A percentile compares a stretch with the other conserved stretches of the same genome.
Conservation (phyloP, 2,113 vertebrate species). For the Albula goreensis region DNA sequence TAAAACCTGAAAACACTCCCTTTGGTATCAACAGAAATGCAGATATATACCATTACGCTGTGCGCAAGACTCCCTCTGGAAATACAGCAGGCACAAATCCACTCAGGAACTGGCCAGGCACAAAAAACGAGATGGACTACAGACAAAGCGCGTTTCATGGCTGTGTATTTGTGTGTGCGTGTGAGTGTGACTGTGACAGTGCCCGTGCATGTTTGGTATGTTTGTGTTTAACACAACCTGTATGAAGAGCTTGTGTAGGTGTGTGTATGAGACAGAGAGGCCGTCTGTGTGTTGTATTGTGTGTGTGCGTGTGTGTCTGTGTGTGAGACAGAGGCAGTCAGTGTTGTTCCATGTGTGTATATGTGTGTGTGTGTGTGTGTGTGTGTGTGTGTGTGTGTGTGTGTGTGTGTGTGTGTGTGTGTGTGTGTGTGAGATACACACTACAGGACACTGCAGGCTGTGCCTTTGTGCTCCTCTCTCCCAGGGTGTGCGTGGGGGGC, state of each 20-base stretch:
- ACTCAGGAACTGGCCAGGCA: neutral
- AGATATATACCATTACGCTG: neutral
- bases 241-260: neutral
- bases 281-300: neutral
- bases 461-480: neutral
- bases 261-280: neutral
- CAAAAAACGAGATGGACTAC: neutral
- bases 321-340: neutral
- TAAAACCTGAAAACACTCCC: neutral
- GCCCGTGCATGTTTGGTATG: neutral
- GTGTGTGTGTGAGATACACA: neutral
- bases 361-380: neutral
- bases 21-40: neutral
- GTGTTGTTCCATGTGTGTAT: neutral
- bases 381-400: neutral
- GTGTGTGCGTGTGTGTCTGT: neutral
- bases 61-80: neutral
- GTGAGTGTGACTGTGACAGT: neutral
- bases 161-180: neutral
- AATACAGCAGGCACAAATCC: neutral
- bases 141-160: neutral
- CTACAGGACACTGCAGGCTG: slow-evolving; percentile 11
- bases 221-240: too few relatives aligned
- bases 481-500: neutral
- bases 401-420: neutral